Conservation (phyloP, 2,797 vertebrate species). For the Chelmon rostratus region DNA sequence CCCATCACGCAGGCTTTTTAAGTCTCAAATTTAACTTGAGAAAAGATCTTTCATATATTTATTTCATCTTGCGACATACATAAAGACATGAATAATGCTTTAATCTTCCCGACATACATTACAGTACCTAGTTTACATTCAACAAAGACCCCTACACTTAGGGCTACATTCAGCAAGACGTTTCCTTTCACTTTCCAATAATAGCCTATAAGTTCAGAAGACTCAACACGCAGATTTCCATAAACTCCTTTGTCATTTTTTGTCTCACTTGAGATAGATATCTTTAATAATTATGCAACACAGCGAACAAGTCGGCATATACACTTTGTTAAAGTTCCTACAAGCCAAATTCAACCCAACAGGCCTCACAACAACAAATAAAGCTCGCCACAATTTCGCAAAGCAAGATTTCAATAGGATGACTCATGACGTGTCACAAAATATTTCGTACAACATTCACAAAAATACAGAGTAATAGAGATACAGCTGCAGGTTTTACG, state of each 20-base stretch:
- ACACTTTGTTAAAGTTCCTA: constrained; percentile 41
- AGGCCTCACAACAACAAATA: constrained; percentile 69
- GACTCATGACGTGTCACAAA: constrained; percentile 59
- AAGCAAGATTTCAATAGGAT: constrained; percentile 53
- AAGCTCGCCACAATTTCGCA: constrained; percentile 70
- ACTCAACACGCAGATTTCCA: constrained; percentile 48
- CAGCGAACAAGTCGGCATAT: constrained; percentile 52
- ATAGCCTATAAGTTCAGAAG: constrained; percentile 46
- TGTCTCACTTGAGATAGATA: constrained; percentile 51
- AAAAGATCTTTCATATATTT: constrained; percentile 64
- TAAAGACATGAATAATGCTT: constrained; percentile 73
- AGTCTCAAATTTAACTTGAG: constrained; percentile 52
- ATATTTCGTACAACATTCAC: constrained; percentile 68
- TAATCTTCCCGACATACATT: constrained; percentile 69
- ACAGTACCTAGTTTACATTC: constrained; percentile 77
- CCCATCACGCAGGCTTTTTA: constrained; percentile 44
- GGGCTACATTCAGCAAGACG: constrained; percentile 74
- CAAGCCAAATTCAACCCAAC: constrained; percentile 53
- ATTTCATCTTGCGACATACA: constrained; percentile 69
- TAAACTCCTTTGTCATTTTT: constrained; percentile 42
- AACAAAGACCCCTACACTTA: constrained; percentile 63
- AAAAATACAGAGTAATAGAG: constrained; percentile 59
- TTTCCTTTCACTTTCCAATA: constrained; percentile 45
- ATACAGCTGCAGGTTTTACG: constrained; percentile 48
- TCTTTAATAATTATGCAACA: constrained; percentile 62